Evolutionary conservation across 2,797 vertebrate genomes (phyloP).

Genomic region (Anguilla obscura): DNA sequence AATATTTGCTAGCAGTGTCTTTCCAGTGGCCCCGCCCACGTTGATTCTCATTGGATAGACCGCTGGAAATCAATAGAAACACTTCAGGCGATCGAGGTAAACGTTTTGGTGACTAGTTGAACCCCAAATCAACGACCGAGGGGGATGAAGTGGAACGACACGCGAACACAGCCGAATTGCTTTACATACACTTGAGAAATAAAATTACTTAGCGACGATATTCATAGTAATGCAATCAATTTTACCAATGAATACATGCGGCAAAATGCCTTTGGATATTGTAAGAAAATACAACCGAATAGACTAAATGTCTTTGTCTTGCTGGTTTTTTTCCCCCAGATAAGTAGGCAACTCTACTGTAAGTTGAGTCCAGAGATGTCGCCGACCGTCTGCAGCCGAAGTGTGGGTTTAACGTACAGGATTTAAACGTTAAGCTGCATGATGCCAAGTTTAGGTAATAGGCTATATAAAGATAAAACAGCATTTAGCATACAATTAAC

Average conservation of each 20-base stretch:
- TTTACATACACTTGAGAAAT: neutral
- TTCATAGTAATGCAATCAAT: too few relatives aligned
- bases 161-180: constrained; percentile 10
- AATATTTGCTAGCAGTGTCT: constrained; percentile 66
- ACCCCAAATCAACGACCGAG: constrained; percentile 22
- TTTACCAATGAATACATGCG: neutral
- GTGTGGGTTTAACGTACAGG: neutral
- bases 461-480: neutral
- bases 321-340: neutral
- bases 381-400: neutral
- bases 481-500: too few relatives aligned
- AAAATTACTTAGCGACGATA: neutral
- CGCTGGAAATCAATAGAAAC: constrained; percentile 46
- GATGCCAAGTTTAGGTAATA: neutral
- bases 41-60: constrained; percentile 66
- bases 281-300: neutral
- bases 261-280: neutral
- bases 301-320: neutral
- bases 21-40: constrained; percentile 61
- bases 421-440: neutral
- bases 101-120: constrained; percentile 53
- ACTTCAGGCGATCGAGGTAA: constrained; percentile 63
- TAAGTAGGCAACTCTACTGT: neutral
- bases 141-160: constrained; percentile 27
- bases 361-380: neutral